A percentile compares a stretch with the other conserved stretches of the same genome.
Evolutionary conservation across 2,888 invertebrate species (phyloP).

Genomic region (Hyalella azteca): DNA sequence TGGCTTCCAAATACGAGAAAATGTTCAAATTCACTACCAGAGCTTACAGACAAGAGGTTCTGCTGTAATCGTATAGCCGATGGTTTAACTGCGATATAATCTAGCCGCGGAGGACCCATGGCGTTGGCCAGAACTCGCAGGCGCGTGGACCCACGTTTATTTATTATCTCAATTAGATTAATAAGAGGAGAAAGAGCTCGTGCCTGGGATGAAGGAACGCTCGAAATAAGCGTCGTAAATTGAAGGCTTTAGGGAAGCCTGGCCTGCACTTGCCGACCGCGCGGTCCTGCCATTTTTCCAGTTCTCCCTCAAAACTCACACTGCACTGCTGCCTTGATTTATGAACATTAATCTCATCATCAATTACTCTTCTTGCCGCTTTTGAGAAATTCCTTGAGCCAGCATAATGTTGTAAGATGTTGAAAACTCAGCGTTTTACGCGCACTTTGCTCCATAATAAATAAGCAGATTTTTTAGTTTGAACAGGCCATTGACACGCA

Average conservation of each 20-base stretch:
- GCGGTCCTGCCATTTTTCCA: not conserved
- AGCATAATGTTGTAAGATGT: too few species aligned
- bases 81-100: not conserved
- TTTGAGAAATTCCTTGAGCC: too few species aligned
- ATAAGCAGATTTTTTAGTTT: too few species aligned
- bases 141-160: not conserved
- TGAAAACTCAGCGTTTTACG: too few species aligned
- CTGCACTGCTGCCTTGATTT: not conserved
- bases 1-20: too few species aligned
- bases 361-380: not conserved
- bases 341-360: not conserved
- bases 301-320: not conserved
- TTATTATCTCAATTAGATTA: slow-evolving; percentile 33
- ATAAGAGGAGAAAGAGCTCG: not conserved
- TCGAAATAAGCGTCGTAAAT: slow-evolving; percentile 20
- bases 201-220: not conserved
- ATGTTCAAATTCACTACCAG: too few species aligned
- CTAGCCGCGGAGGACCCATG: not conserved
- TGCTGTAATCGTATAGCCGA: too few species aligned
- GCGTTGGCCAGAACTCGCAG: not conserved
- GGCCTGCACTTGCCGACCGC: not conserved
- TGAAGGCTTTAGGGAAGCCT: not conserved
- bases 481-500: too few species aligned
- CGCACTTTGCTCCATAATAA: too few species aligned
- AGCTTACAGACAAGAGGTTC: too few species aligned